A percentile compares a stretch with the other conserved stretches of the same genome.
phyloP scores from a whole-genome alignment of 2,888 invertebrate species.

The Sericinus montela region DNA sequence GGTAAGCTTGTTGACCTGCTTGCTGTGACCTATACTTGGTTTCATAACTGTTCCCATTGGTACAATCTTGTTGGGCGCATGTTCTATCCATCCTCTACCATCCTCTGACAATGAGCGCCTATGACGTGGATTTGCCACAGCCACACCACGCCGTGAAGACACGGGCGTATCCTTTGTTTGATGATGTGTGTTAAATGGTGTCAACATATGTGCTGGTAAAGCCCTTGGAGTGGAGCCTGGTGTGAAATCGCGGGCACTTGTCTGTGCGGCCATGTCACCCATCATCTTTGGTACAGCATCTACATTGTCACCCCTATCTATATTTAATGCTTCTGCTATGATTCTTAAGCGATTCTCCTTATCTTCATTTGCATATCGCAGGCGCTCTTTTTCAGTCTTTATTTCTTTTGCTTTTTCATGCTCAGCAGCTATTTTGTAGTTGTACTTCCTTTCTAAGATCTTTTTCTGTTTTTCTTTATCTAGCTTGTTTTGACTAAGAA shows the following conservation, averaged over 20 bases:
- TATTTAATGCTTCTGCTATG: slow-evolving; percentile 57
- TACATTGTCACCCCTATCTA: slow-evolving; percentile 45
- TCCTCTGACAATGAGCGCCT: slow-evolving; percentile 90
- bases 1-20: slow-evolving; percentile 90
- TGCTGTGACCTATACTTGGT: slow-evolving; percentile 89
- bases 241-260: slow-evolving; percentile 54
- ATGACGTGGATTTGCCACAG: slow-evolving; percentile 85
- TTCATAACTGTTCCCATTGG: slow-evolving; percentile 94
- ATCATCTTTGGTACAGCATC: slow-evolving; percentile 36
- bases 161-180: slow-evolving; percentile 51
- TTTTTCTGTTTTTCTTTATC: slow-evolving; percentile 83
- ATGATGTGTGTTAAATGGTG: slow-evolving; percentile 56
- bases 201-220: slow-evolving; percentile 62
- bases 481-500: slow-evolving; percentile 81
- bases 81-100: slow-evolving; percentile 91
- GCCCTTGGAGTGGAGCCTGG: slow-evolving; percentile 69
- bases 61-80: slow-evolving; percentile 88
- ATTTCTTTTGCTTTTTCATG: slow-evolving; percentile 88
- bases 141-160: slow-evolving; percentile 78
- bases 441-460: slow-evolving; percentile 77
- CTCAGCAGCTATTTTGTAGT: slow-evolving; percentile 83
- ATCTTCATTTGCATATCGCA: slow-evolving; percentile 58
- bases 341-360: slow-evolving; percentile 68
- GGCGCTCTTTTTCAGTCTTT: slow-evolving; percentile 52
- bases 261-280: slow-evolving; percentile 58